A percentile compares a stretch with the other conserved stretches of the same genome.
phyloP scores from a whole-genome alignment of 2,797 vertebrate genomes.

The Tokudaia tokunoshimensis region DNA sequence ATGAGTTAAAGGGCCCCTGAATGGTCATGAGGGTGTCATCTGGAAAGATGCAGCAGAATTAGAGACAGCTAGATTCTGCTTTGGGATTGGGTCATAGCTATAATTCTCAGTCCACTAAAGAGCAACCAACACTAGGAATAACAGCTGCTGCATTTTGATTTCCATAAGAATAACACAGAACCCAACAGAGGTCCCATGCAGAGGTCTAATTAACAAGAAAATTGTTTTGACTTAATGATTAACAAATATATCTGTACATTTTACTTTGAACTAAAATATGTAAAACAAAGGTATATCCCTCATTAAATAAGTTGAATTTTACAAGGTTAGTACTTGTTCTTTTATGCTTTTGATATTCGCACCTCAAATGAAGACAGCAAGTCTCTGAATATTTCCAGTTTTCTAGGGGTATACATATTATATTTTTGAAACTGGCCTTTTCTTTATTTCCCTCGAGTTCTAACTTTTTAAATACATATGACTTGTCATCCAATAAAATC shows the following conservation, averaged over 20 bases:
- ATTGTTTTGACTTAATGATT: neutral
- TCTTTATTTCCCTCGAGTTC: constrained; percentile 36
- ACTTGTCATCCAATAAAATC: constrained; percentile 42
- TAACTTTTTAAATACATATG: constrained; percentile 43
- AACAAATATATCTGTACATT: constrained; percentile 25
- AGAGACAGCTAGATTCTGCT: neutral
- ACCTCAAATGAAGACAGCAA: neutral
- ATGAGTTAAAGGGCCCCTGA: neutral
- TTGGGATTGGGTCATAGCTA: neutral
- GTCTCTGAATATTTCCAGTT: constrained; percentile 18
- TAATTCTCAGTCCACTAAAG: constrained; percentile 45
- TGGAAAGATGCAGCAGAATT: neutral
- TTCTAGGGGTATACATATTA: neutral
- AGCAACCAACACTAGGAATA: constrained; percentile 13
- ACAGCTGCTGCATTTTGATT: constrained; percentile 29
- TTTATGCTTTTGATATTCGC: constrained; percentile 9
- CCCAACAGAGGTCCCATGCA: neutral
- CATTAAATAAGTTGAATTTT: constrained; percentile 22
- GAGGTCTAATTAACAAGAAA: neutral
- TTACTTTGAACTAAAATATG: constrained; percentile 52
- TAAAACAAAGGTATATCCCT: constrained; percentile 19
- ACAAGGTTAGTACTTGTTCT: neutral
- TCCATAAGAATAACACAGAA: neutral
- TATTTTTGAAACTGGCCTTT: neutral
- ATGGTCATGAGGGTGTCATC: neutral